Conservation (phyloP, 1,140 invertebrate species). For the Mizuhopecten yessoensis region DNA sequence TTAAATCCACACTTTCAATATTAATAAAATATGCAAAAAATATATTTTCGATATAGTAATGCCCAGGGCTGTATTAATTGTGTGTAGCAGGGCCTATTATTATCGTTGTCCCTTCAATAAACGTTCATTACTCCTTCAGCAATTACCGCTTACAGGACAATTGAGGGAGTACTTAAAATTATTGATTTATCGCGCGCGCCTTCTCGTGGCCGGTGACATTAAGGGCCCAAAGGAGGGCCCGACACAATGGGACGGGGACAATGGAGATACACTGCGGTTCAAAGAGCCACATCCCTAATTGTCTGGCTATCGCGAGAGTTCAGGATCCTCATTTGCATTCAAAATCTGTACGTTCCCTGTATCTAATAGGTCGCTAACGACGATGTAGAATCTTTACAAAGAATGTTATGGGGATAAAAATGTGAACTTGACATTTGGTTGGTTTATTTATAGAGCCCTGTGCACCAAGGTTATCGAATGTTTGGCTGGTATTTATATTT, state of each 20-base stretch:
- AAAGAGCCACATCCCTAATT: conserved; percentile 23
- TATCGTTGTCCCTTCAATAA: not conserved
- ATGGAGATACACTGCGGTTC: not conserved
- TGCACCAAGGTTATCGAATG: not conserved
- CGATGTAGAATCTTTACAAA: not conserved
- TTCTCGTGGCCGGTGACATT: not conserved
- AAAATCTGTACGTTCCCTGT: not conserved
- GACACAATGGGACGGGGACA: not conserved
- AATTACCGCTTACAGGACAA: conserved; percentile 19
- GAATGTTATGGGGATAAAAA: not conserved
- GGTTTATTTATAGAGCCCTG: not conserved
- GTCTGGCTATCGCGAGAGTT: not conserved
- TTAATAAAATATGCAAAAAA: no score
- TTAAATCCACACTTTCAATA: no score
- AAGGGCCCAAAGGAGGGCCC: not conserved
- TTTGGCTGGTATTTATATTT: not conserved
- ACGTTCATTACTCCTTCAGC: not conserved
- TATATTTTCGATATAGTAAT: no score
- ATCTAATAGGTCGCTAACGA: not conserved
- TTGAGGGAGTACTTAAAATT: not conserved
- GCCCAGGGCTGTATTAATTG: not conserved
- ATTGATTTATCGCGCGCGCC: conserved; percentile 23
- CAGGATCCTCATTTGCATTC: not conserved
- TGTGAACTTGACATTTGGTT: not conserved
- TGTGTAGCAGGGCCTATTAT: not conserved